Evolutionary conservation across 2,888 invertebrate genomes (phyloP).

Genomic region (Xanthia icteritia): DNA sequence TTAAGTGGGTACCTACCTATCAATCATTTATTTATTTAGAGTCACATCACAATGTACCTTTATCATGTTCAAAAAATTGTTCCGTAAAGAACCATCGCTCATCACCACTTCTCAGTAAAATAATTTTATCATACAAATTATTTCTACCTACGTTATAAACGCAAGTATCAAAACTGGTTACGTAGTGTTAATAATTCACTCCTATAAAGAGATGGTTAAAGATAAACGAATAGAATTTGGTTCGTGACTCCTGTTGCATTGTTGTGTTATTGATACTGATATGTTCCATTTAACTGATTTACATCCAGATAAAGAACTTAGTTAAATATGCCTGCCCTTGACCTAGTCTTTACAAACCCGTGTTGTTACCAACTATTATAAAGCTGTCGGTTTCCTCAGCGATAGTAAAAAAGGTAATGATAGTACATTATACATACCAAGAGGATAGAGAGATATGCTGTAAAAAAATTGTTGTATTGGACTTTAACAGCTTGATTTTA

Average conservation of each 20-base stretch:
- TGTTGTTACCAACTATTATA: background rate
- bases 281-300: slow-evolving; percentile 50
- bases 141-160: too few species aligned
- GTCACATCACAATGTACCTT: background rate
- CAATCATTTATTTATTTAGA: too few species aligned
- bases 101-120: background rate
- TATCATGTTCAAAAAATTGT: background rate
- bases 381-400: background rate
- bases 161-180: slow-evolving; percentile 49
- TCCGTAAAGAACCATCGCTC: background rate
- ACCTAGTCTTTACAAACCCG: slow-evolving; percentile 24
- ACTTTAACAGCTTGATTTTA: background rate
- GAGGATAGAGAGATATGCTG: background rate
- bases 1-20: too few species aligned
- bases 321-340: slow-evolving; percentile 21
- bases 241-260: slow-evolving; percentile 59
- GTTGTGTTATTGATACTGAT: slow-evolving; percentile 56
- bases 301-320: slow-evolving; percentile 38
- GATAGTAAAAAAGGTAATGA: background rate
- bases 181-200: slow-evolving; percentile 22
- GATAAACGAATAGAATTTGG: slow-evolving; percentile 56
- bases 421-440: too few species aligned
- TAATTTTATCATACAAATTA: too few species aligned
- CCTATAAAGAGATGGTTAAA: slow-evolving; percentile 50
- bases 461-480: background rate